Conservation (phyloP, 2,797 vertebrate species). For the Erpetoichthys calabaricus region DNA sequence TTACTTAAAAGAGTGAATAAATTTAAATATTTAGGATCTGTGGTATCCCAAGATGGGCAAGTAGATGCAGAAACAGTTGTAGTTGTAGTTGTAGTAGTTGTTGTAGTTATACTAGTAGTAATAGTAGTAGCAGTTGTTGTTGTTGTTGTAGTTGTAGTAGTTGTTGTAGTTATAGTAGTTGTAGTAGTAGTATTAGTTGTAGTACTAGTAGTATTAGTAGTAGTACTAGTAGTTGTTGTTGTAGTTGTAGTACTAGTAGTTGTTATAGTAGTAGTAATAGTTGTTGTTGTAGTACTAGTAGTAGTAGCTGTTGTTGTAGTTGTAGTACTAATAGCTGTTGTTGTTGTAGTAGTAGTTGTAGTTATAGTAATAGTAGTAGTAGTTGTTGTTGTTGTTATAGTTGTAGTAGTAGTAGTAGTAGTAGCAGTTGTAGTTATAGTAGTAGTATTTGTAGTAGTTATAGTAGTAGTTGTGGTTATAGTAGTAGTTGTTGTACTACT, state of each 20-base stretch:
- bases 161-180: neutral
- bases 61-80: neutral
- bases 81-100: neutral
- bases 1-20: too few species aligned
- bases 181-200: neutral
- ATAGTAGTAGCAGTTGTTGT: neutral
- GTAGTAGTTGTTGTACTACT: neutral
- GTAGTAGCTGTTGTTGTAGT: neutral
- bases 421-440: neutral
- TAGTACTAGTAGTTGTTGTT: neutral
- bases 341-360: neutral
- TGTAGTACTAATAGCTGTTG: neutral
- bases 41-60: too few species aligned
- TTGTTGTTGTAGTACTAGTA: neutral
- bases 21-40: too few species aligned
- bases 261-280: neutral
- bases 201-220: neutral
- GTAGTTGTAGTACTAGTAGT: neutral
- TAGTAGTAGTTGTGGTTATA: neutral
- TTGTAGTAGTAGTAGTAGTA: neutral
- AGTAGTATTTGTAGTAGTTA: too few species aligned
- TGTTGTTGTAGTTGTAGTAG: neutral
- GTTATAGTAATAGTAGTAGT: neutral
- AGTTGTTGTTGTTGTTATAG: neutral
- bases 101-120: neutral